These are phyloP conservation scores for Empidonax traillii DNA, from an alignment of 2,113 vertebrate genomes.

Conservation along the genomic window DNA sequence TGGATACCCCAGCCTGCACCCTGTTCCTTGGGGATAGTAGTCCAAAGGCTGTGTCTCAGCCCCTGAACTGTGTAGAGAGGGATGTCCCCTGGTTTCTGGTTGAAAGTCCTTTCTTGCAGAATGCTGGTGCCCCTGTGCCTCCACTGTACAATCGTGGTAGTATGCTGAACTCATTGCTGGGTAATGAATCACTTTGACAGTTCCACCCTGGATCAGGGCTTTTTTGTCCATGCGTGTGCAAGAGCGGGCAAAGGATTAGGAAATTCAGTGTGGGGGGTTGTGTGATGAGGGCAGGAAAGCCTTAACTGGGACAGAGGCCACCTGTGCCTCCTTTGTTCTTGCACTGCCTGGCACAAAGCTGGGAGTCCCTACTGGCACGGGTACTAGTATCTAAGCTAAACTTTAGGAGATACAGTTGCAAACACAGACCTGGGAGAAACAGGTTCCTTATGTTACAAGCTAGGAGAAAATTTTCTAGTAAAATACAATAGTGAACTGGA, in stretches of 20 bases:
- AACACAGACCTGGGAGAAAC: background rate
- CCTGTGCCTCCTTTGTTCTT: background rate
- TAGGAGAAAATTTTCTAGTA: background rate
- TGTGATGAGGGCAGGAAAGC: background rate
- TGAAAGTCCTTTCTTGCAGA: background rate
- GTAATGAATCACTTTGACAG: background rate
- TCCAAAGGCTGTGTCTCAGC: background rate
- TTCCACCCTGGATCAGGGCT: background rate
- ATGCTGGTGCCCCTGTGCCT: background rate
- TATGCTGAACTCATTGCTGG: background rate
- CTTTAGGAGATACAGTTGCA: background rate
- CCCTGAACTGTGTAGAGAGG: background rate
- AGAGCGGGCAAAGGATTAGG: background rate
- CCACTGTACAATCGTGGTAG: accelerated
- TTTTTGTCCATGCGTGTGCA: background rate
- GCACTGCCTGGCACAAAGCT: background rate
- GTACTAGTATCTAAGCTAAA: background rate
- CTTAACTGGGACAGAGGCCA: background rate
- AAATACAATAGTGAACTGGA: background rate
- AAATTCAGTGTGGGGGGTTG: background rate
- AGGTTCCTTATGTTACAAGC: background rate
- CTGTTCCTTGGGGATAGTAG: background rate
- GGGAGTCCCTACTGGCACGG: background rate
- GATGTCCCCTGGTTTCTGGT: background rate
- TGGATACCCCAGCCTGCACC: background rate